Conservation (phyloP, 2,797 vertebrate species). For the Aldrovandia affinis region DNA sequence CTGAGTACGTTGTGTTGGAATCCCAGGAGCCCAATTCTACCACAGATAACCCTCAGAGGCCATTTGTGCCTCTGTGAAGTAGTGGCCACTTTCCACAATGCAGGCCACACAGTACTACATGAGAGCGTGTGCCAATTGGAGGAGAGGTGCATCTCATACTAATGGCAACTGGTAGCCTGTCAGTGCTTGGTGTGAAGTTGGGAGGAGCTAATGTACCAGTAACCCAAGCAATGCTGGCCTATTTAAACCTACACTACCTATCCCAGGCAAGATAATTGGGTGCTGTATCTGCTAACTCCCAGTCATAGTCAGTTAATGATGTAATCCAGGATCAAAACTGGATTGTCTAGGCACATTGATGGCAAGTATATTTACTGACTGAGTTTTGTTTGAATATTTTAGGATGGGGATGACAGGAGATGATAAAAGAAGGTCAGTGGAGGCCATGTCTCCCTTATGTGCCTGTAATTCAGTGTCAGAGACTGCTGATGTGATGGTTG, state of each 20-base stretch:
- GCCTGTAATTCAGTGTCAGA: constrained; percentile 6
- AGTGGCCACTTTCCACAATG: too few relatives aligned
- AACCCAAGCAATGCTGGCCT: background rate
- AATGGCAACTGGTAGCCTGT: too few relatives aligned
- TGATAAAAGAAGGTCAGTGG: background rate
- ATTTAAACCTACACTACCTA: background rate
- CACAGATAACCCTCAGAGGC: background rate
- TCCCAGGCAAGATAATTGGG: background rate
- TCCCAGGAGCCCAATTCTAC: background rate
- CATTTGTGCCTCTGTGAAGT: too few relatives aligned
- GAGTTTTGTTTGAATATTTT: too few relatives aligned
- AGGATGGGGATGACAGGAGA: too few relatives aligned
- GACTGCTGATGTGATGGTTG: too few relatives aligned
- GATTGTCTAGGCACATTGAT: too few relatives aligned
- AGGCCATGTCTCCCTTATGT: background rate
- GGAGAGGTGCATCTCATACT: too few relatives aligned
- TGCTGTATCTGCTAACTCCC: background rate
- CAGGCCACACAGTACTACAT: too few relatives aligned
- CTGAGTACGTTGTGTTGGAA: background rate
- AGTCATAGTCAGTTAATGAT: background rate
- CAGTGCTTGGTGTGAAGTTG: background rate
- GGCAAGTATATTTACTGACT: too few relatives aligned
- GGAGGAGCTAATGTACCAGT: background rate
- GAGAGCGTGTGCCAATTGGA: too few relatives aligned
- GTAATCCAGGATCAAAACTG: too few relatives aligned